Evolutionary conservation across 37 sponge, comb jelly and placozoan genomes (phyloP), one percentile per base, ranked within the genome.

Genomic region (Lycopodina hypogea): DNA sequence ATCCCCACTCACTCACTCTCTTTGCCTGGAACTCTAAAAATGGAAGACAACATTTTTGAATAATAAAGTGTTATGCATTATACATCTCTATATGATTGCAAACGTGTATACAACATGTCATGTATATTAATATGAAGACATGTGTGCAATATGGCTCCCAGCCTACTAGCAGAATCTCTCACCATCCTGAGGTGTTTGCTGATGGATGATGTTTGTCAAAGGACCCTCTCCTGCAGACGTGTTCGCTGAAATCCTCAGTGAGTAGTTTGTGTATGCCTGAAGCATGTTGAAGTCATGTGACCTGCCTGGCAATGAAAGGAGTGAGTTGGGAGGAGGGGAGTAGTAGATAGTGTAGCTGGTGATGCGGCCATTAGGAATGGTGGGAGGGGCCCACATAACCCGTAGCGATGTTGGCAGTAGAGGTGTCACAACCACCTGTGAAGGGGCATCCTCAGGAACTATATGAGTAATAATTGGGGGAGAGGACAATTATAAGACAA

Each of bases 161-260:
- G n/a, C n/a, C n/a, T n/a, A n/a, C n/a, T 45, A 45, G 9, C 9
- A 9, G 9, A 4, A 9, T 45, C 32, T 32, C 74, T 56, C 36
- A 77, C 77, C 65, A 42, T 40, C 65, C 33, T 77, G 48, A 41
- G 22, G 6, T 2, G 77, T 77, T 28, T 23, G 42, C 30, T 29
- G 32, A 15, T 15, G 15, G 14, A 26, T 60, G 38, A 3, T 33
- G 26, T 36, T 11, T 32, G 33, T 1, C 1, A 19, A 1, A 24
- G 63, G 65, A 0, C 81, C 71, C 22, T 51, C 42, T n/a, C 81
- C 81, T 1, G 21, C 71, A 21, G 71, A 68, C 17, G 81, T 80
- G 30, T 36, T 80, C 1, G 81, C 81, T 21, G 56, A 71, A 14
- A 80, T 23, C 1, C 26, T 4, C 22, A 80, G n/a, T 1, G 42